A percentile compares a stretch with the other conserved stretches of the same genome.
Conservation (phyloP, 1,140 invertebrate genomes). For the Orius insidiosus region DNA sequence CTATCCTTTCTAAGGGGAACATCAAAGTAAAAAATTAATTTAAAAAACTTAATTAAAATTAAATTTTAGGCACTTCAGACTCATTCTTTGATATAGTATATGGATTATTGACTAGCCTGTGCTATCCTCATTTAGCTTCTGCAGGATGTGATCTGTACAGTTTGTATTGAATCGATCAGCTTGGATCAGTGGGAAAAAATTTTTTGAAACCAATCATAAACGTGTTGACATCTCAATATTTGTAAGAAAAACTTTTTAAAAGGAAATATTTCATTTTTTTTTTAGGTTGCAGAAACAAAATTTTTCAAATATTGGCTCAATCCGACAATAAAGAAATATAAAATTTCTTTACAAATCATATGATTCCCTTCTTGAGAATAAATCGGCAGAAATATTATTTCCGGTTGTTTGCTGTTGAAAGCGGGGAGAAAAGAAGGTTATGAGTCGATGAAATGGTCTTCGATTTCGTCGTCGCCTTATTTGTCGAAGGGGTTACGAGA, state of each 20-base stretch:
- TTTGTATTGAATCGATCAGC: constrained; percentile 14
- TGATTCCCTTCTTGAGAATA: neutral
- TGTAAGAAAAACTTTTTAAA: constrained; percentile 9
- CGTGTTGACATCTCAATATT: constrained; percentile 9
- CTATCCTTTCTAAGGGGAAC: constrained; percentile 2
- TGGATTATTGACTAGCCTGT: constrained; percentile 15
- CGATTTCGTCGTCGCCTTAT: constrained; percentile 2
- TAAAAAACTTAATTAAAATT: too few relatives aligned
- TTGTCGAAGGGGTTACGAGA: neutral
- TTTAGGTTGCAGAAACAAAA: constrained; percentile 20
- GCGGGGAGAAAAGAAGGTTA: constrained; percentile 17
- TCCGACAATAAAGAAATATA: constrained; percentile 17
- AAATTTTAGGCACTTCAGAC: neutral
- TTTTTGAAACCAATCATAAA: constrained; percentile 16
- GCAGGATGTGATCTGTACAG: constrained; percentile 19
- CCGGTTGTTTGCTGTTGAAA: constrained; percentile 13
- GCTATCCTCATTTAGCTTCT: constrained; percentile 17
- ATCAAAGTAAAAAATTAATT: too few relatives aligned
- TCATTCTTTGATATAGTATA: constrained; percentile 13
- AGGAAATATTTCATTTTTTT: too few relatives aligned
- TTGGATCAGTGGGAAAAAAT: constrained; percentile 16
- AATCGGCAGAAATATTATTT: constrained; percentile 1
- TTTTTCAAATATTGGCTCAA: constrained; percentile 21
- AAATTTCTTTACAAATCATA: constrained; percentile 6
- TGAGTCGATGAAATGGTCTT: constrained; percentile 13